phyloP scores from a whole-genome alignment of 1,140 invertebrate species.

The Hypothenemus hampei region DNA sequence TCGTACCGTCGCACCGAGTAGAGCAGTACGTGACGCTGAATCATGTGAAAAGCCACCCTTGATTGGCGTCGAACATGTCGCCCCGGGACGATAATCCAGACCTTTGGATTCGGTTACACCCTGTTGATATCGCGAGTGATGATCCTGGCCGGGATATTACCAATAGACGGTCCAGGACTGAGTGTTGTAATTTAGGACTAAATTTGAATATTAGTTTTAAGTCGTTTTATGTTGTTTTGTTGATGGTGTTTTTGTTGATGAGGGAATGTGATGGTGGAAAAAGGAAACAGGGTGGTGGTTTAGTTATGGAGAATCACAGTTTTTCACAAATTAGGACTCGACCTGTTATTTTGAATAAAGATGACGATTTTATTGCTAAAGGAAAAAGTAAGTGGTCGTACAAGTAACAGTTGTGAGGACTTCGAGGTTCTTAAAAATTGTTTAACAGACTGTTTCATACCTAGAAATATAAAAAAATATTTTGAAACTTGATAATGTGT shows the following conservation, averaged over 20 bases:
- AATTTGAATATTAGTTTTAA: neutral
- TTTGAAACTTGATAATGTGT: no score
- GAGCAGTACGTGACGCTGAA: slow-evolving; percentile 6
- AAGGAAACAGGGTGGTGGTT: slow-evolving; percentile 14
- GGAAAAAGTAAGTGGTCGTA: slow-evolving; percentile 28
- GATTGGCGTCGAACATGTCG: slow-evolving; percentile 23
- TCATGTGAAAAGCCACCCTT: slow-evolving; percentile 18
- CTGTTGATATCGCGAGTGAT: neutral
- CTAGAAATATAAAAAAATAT: no score
- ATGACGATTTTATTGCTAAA: slow-evolving; percentile 29
- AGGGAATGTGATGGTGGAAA: slow-evolving; percentile 19
- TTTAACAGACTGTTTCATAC: no score
- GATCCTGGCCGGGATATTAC: no score
- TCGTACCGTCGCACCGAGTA: slow-evolving; percentile 6
- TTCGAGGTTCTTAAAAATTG: no score
- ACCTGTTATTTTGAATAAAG: slow-evolving; percentile 19
- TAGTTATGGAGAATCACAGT: slow-evolving; percentile 14
- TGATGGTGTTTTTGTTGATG: slow-evolving; percentile 31
- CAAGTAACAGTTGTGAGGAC: neutral
- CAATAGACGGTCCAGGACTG: no score
- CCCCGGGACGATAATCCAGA: slow-evolving; percentile 4
- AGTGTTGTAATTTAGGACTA: neutral
- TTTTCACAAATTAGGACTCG: slow-evolving; percentile 18
- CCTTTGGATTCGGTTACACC: slow-evolving; percentile 7
- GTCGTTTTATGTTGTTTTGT: slow-evolving; percentile 15